phyloP scores from a whole-genome alignment of 1,140 invertebrate species.

The Cotesia glomerata region DNA sequence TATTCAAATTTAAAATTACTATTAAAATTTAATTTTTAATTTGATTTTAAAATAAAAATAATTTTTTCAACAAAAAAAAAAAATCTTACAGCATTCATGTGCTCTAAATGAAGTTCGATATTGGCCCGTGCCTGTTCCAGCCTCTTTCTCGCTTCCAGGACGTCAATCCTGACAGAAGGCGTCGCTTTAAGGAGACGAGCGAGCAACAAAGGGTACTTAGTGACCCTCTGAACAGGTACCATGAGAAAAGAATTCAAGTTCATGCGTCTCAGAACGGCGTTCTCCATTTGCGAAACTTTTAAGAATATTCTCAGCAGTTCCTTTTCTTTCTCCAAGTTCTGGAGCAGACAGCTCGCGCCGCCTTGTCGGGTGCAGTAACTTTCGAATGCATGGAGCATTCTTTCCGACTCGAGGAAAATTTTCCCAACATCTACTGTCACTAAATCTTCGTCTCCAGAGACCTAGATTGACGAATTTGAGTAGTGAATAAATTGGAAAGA shows the following conservation, averaged over 20 bases:
- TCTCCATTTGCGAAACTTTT: conserved; percentile 95
- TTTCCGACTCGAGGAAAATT: conserved; percentile 88
- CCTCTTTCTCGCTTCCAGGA: conserved; percentile 76
- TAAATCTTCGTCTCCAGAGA: conserved; percentile 77
- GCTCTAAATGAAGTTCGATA: conserved; percentile 90
- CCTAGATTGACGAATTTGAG: conserved; percentile 36
- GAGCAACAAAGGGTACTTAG: conserved; percentile 90
- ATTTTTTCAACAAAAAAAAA: conserved; percentile 11
- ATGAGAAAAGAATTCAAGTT: conserved; percentile 96
- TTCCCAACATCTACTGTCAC: conserved; percentile 89
- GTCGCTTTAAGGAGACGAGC: conserved; percentile 92
- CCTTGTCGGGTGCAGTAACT: conserved; percentile 93
- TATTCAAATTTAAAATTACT: too few species aligned
- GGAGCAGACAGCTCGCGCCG: conserved; percentile 84
- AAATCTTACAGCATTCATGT: conserved; percentile 83
- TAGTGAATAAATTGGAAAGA: not conserved
- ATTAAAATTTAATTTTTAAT: too few species aligned
- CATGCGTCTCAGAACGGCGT: conserved; percentile 89
- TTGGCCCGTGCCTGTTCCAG: conserved; percentile 87
- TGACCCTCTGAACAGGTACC: conserved; percentile 90
- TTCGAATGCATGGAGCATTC: conserved; percentile 93
- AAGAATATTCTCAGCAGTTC: conserved; percentile 93
- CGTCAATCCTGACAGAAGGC: conserved; percentile 66
- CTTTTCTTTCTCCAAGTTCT: conserved; percentile 93
- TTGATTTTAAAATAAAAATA: not conserved